Evolutionary conservation across 1,140 invertebrate genomes (phyloP), one percentile per base, ranked within the genome.

Genomic region (Idris sp.): DNA sequence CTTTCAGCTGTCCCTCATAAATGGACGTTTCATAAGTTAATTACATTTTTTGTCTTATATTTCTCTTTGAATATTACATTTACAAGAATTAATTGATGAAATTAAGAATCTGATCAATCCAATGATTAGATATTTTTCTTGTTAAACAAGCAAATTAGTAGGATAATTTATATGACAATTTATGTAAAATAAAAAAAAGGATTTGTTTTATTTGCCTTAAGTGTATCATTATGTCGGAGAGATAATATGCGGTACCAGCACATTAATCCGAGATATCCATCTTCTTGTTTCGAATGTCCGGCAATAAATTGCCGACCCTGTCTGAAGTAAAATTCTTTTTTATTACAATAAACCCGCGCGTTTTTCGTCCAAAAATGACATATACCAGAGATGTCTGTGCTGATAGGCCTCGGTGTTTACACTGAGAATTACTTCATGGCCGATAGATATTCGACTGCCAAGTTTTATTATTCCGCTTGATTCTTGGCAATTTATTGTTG

Each of bases 401-500:
- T 15, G 59, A 65, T 65, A 64, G 16, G 18, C 7, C 11, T 1
- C n/a, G 2, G 8, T 74, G 69, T 65, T 74, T 73, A 65, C 69
- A 65, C 59, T 59, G 7, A 19, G 46, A 59, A 73, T 73, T 59
- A 64, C 53, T 14, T 58, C 7, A 9, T 33, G 44, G 28, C 15
- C 36, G 61, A 65, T 35, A 36, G 36, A 46, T 41, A 51, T 43
- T 49, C 46, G 38, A 36, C 43, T 2, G 41, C 36, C 49, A 43
- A 49, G 38, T 68, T 74, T 74, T 68, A 74, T 74, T 74, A 68
- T 74, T 68, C 51, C 19, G 15, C 54, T 53, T 19, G 40, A 73
- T 61, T 44, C 35, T 25, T 26, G 35, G 65, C 59, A 56, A 76
- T 72, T 71, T 76, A 76, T 72, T 56, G 67, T 67, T 71, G 38